phyloP scores from a whole-genome alignment of 2,113 vertebrate genomes.

The Ploceus nigricollis region DNA sequence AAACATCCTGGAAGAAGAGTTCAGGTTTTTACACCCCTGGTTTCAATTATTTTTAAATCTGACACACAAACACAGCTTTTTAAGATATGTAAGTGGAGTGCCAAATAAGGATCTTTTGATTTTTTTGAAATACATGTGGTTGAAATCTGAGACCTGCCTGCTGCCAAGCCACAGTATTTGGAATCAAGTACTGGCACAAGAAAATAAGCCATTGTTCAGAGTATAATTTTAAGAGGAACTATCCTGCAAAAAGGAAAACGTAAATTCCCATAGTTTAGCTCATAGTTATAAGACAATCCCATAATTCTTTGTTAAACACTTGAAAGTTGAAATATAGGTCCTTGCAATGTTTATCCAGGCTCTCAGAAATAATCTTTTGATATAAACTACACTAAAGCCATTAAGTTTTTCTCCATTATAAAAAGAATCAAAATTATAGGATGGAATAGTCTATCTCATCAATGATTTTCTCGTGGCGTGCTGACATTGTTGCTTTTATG shows the following conservation, averaged over 20 bases:
- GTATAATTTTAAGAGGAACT: conserved; percentile 70
- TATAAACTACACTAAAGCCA: background rate
- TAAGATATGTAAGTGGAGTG: conserved; percentile 80
- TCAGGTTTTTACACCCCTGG: conserved; percentile 72
- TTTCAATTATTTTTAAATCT: conserved; percentile 84
- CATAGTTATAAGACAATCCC: conserved; percentile 53
- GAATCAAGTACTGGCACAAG: conserved; percentile 81
- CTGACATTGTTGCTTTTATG: background rate
- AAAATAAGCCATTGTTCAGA: conserved; percentile 89
- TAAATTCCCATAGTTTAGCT: conserved; percentile 65
- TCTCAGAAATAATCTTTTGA: conserved; percentile 25
- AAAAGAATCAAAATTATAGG: background rate
- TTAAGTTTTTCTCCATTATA: background rate
- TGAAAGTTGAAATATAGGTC: conserved; percentile 37
- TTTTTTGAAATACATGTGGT: conserved; percentile 92
- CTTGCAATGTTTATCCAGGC: conserved; percentile 33
- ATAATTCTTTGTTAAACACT: conserved; percentile 63
- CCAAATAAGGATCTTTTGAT: conserved; percentile 89
- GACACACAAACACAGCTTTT: conserved; percentile 79
- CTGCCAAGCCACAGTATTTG: conserved; percentile 90
- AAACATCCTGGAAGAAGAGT: conserved; percentile 79
- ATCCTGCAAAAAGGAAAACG: conserved; percentile 64
- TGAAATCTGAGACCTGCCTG: conserved; percentile 87
- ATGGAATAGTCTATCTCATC: background rate
- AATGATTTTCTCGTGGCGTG: background rate